Percentiles rank a stretch among this genome's conserved stretches.
phyloP scores from a whole-genome alignment of 2,113 vertebrate genomes.

The Paedocypris sp. region DNA sequence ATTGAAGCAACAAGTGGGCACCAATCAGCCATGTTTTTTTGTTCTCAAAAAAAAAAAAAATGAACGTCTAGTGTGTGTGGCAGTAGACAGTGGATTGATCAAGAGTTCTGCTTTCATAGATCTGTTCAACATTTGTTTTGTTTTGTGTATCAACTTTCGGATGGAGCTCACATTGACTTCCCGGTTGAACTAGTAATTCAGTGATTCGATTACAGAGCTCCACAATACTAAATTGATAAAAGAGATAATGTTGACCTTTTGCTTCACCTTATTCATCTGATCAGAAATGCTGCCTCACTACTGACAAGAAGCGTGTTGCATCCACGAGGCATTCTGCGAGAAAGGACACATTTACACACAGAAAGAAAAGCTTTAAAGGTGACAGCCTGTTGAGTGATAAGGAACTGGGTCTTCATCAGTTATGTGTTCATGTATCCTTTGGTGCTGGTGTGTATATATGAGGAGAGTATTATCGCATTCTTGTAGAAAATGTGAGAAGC shows the following conservation, averaged over 20 bases:
- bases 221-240: background rate
- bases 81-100: slow-evolving; percentile 14
- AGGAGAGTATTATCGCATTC: slow-evolving; percentile 33
- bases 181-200: background rate
- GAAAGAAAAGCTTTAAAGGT: too few species aligned
- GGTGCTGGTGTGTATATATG: slow-evolving; percentile 6
- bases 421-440: background rate
- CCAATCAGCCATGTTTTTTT: background rate
- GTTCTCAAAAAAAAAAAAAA: slow-evolving; percentile 5
- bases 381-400: slow-evolving; percentile 5
- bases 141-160: slow-evolving; percentile 4
- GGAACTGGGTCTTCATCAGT: slow-evolving; percentile 8
- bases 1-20: slow-evolving; percentile 1
- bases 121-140: slow-evolving; percentile 5
- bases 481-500: slow-evolving; percentile 31
- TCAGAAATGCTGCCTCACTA: slow-evolving; percentile 17
- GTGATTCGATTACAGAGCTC: background rate
- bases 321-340: background rate
- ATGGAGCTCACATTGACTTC: background rate
- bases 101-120: slow-evolving; percentile 10
- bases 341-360: slow-evolving; percentile 20
- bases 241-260: slow-evolving; percentile 20
- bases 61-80: slow-evolving; percentile 1
- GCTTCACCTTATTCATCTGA: slow-evolving; percentile 1
- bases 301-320: background rate